Base-by-base conservation (phyloP, 2,797 vertebrate genomes). In the Ctenochaetus hawaiiensis region DNA sequence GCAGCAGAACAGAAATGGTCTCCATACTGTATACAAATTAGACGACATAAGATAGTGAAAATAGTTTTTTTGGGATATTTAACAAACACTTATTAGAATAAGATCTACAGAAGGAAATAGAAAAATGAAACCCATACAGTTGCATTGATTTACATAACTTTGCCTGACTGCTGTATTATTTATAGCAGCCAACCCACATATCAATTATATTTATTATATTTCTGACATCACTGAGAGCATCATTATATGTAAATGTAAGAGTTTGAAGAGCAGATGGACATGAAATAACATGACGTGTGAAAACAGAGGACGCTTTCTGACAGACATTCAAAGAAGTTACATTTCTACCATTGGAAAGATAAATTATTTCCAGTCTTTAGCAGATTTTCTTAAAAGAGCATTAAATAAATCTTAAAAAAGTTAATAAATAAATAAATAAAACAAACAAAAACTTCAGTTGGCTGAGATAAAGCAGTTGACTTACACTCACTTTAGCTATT, bases 1-100 rank as follows among this genome's bases (percentile, higher is more conserved):
- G 63, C 4, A 20, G 34, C 41, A 74, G 75, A 59, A 68, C 4
- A 51, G 20, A 80, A 66, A 22, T 57, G 30, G 23, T 12, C 18
- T 34, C 37, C 20, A 14, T 23, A 7, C 17, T 39, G 37, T 34
- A 6, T 56, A 12, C 4, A 13, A 48, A 22, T 44, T 7, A 41
- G 41, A 58, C 20, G 20, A 20, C 6, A 51, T n/a, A 51, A 56
- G 64, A 22, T 10, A 22, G 45, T 22, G n/a, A 4, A 44, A 30
- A 30, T 44, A 2, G 3, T 26, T 41, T 57, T 41, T 57, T 41
- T 26, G 37, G 63, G 7, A 52, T 23, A 30, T 18, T 49, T 37
- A 23, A 23, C 2, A 59, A n/a, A 23, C 0, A 11, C 16, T 60
- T 0, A 11, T 69, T 74, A 69, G 17, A 53, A 37, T n/a, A 8